Evolutionary conservation across 2,797 vertebrate species (phyloP), one percentile per base, ranked within the genome.

Genomic region (Streptopelia turtur): DNA sequence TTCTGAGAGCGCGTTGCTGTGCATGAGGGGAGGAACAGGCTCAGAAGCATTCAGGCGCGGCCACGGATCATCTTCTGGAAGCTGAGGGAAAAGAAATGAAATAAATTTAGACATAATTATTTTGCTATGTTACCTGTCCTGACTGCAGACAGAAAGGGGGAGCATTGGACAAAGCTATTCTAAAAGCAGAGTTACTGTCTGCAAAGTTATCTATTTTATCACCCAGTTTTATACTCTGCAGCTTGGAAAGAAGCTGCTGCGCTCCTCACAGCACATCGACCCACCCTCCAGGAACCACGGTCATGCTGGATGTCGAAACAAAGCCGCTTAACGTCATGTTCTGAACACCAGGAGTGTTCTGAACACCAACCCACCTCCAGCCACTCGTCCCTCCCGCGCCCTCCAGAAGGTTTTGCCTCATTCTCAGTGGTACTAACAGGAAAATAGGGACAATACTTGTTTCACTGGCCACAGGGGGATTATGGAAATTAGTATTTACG

Each of bases 41-140:
- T 98, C 98, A 11, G 97, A 95, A 14, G 97, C 69, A 56, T 77
- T 98, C 87, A 97, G 92, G 18, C 96, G 97, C 60, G 98, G 97
- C 98, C 98, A 98, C 0, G 96, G 92, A 50, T 98, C 98, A 45
- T 98, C 98, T 65, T 98, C 98, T 57, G 95, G 57, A 33, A 97
- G 93, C 98, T 98, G 80, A 81, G 66, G 39, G 63, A 25, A 84
- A 85, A 70, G 23, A 47, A 74, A 27, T 75, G 39, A 39, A 39
- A 39, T 39, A 37, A 65, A 53, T 37, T 87, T 85, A 94, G 55
- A 18, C 11, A 35, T 20, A 55, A 30, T 55, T 30, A 61, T 49
- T 79, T 75, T 15, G 56, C 50, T 2, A 20, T 20, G 43, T 45
- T 45, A 45, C 43, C 43, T 16, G n/a, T 49, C 49, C 75, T 16